phyloP scores from a whole-genome alignment of 2,797 vertebrate species.

The Labeo calbasu region DNA sequence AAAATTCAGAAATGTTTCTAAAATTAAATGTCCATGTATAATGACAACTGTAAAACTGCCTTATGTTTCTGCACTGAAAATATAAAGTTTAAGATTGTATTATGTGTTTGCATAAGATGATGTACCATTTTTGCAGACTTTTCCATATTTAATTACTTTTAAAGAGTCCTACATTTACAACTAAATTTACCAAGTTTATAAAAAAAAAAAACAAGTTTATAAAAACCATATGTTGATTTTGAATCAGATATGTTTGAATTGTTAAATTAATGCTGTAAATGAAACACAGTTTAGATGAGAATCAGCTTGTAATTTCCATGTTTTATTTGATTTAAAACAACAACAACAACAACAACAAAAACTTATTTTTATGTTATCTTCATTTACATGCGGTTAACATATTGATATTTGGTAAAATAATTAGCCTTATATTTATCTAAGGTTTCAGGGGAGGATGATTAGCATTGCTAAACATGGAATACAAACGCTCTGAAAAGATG shows the following conservation, averaged over 20 bases:
- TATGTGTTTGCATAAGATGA: neutral
- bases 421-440: neutral
- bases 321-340: too few relatives aligned
- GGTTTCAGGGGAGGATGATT: neutral
- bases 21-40: neutral
- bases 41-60: neutral
- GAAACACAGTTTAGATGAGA: neutral
- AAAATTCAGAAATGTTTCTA: constrained; percentile 21
- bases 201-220: neutral
- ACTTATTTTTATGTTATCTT: too few relatives aligned
- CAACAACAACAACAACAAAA: too few relatives aligned
- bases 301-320: neutral
- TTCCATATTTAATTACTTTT: neutral
- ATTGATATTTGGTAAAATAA: neutral
- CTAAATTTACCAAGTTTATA: neutral
- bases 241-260: neutral
- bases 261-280: neutral
- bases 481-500: neutral
- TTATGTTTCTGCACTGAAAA: too few relatives aligned
- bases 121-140: neutral
- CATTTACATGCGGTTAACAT: neutral
- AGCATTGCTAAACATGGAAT: neutral
- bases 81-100: neutral
- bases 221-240: neutral
- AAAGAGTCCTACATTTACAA: neutral